Evolutionary conservation across 1,140 invertebrate species (phyloP).

Genomic region (Euglossa dilemma): DNA sequence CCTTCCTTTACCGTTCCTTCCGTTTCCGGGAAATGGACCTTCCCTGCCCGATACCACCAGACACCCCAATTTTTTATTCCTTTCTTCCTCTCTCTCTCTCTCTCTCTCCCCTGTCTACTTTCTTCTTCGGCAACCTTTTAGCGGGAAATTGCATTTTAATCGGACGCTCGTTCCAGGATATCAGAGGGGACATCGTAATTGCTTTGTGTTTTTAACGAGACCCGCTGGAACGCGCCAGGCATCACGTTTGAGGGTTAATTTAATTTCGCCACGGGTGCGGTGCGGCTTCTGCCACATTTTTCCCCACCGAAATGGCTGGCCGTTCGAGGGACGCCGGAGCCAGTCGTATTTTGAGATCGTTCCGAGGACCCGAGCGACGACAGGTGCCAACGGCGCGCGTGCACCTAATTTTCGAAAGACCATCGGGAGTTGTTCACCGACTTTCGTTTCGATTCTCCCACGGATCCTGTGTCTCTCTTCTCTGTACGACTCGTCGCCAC

Average conservation of each 20-base stretch:
- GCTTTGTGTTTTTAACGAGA: conserved; percentile 14
- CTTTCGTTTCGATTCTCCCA: not conserved
- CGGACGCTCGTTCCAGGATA: not conserved
- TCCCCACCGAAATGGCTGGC: conserved; percentile 4
- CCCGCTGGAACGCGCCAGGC: no score
- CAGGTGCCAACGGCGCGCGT: not conserved
- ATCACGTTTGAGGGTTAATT: not conserved
- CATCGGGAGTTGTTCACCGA: no score
- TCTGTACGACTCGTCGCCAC: not conserved
- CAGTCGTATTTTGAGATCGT: not conserved
- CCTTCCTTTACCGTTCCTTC: no score
- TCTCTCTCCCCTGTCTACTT: not conserved
- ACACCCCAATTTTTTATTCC: not conserved
- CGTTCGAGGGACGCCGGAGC: not conserved
- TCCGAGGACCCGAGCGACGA: not conserved
- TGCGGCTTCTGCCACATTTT: not conserved
- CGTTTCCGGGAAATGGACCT: no score
- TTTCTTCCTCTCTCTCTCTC: fast-evolving
- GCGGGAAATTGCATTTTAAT: not conserved
- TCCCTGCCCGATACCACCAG: no score
- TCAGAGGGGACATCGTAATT: not conserved
- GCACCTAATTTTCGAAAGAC: not conserved
- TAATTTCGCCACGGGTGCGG: not conserved
- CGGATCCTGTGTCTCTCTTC: not conserved
- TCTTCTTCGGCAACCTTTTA: not conserved